Evolutionary conservation across 2,797 vertebrate genomes (phyloP).

Genomic region (Champsocephalus esox): DNA sequence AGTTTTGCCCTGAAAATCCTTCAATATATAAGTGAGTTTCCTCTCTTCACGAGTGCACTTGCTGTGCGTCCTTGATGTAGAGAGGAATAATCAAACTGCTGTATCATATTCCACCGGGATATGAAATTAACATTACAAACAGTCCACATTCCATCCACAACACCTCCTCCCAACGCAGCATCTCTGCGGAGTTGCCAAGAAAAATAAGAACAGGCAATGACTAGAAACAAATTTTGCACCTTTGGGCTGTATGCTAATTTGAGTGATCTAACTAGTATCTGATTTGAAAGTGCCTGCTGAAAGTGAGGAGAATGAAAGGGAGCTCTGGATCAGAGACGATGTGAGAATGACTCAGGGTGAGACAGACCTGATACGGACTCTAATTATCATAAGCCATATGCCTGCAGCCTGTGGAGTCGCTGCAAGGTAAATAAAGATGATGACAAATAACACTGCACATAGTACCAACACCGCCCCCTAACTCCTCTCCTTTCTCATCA

Average conservation of each 20-base stretch:
- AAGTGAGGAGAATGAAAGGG: conserved; percentile 55
- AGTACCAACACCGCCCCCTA: conserved; percentile 53
- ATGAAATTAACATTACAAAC: conserved; percentile 79
- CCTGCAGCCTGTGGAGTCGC: conserved; percentile 68
- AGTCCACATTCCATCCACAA: conserved; percentile 60
- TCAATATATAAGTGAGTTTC: conserved; percentile 3
- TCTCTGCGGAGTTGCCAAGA: conserved; percentile 50
- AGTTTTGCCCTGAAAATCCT: conserved; percentile 42
- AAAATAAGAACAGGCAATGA: conserved; percentile 53
- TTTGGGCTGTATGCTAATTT: conserved; percentile 69
- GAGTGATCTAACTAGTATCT: conserved; percentile 67
- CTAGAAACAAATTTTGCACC: conserved; percentile 48
- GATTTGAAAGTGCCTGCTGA: conserved; percentile 53
- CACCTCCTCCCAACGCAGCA: conserved; percentile 44
- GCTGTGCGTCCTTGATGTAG: conserved; percentile 58
- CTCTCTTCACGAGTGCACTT: conserved; percentile 39
- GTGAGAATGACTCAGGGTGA: conserved; percentile 54
- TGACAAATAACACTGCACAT: conserved; percentile 68
- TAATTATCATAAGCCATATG: conserved; percentile 78
- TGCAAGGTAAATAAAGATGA: conserved; percentile 75
- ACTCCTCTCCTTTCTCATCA: conserved; percentile 57
- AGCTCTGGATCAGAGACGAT: conserved; percentile 46
- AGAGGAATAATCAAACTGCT: conserved; percentile 63
- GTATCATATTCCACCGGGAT: conserved; percentile 66
- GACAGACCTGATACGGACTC: conserved; percentile 57